Conservation (phyloP, 35 echinoderm and acorn worm genomes). For the Heliocidaris tuberculata region DNA sequence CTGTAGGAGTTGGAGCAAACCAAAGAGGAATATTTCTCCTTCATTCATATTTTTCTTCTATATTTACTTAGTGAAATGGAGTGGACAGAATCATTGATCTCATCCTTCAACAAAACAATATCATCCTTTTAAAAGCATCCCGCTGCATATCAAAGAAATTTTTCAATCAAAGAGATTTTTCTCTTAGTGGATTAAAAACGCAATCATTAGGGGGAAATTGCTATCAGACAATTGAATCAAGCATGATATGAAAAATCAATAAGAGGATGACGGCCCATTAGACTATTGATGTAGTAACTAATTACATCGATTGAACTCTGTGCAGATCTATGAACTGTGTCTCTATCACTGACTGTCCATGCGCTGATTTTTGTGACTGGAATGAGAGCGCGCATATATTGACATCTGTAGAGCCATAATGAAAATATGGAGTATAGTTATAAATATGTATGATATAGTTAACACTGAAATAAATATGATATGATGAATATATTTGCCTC, state of each 20-base stretch:
- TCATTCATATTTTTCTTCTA: too few species aligned
- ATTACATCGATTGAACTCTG: slow-evolving; percentile 24
- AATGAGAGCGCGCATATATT: background rate
- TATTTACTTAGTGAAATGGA: too few species aligned
- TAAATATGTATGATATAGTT: too few species aligned
- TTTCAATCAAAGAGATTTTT: background rate
- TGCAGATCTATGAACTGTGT: background rate
- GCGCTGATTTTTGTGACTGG: background rate
- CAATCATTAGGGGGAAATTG: slow-evolving; percentile 5
- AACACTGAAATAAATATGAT: too few species aligned
- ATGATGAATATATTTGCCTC: too few species aligned
- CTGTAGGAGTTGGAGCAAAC: too few species aligned
- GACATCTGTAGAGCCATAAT: background rate
- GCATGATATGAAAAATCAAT: slow-evolving; percentile 27
- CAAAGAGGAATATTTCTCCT: too few species aligned
- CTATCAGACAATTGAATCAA: slow-evolving; percentile 30
- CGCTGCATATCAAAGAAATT: background rate
- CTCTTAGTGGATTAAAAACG: background rate
- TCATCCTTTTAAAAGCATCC: background rate
- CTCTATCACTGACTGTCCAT: background rate
- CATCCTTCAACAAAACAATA: too few species aligned
- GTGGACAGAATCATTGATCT: background rate
- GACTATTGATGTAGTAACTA: slow-evolving; percentile 26
- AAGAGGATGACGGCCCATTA: background rate
- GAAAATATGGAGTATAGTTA: too few species aligned